These are phyloP conservation scores for Brachyrhaphis roseni DNA, from an alignment of 2,797 vertebrate species.

Conservation along the genomic window DNA sequence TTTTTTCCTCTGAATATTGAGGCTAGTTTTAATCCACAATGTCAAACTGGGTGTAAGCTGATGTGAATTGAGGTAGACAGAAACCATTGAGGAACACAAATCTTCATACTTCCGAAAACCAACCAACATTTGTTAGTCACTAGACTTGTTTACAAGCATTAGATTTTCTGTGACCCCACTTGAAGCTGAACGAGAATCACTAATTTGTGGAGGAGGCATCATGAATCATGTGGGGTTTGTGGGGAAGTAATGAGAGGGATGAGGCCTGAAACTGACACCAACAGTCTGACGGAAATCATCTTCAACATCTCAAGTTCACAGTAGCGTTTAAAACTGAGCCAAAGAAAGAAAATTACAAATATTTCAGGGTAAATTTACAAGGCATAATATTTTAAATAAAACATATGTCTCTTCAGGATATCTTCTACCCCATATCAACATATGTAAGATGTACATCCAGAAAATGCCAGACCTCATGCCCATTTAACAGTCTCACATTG, in stretches of 20 bases:
- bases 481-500: constrained; percentile 77
- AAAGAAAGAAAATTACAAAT: constrained; percentile 58
- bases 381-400: constrained; percentile 69
- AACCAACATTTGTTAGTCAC: constrained; percentile 25
- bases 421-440: constrained; percentile 34
- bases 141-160: constrained; percentile 36
- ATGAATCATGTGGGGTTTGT: constrained; percentile 43
- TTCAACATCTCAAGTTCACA: constrained; percentile 61
- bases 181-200: constrained; percentile 53
- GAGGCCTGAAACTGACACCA: constrained; percentile 44
- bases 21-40: constrained; percentile 61
- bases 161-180: constrained; percentile 53
- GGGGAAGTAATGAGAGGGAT: constrained; percentile 47
- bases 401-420: constrained; percentile 61
- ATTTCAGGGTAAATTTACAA: constrained; percentile 72
- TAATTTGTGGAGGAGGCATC: constrained; percentile 40
- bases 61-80: constrained; percentile 78
- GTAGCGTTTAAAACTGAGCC: constrained; percentile 71
- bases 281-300: constrained; percentile 59
- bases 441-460: constrained; percentile 41
- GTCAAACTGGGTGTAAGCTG: constrained; percentile 48
- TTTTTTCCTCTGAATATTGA: constrained; percentile 19
- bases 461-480: constrained; percentile 58
- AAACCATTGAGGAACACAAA: constrained; percentile 60
- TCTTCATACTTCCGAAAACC: constrained; percentile 54